Evolutionary conservation across 2,888 invertebrate species (phyloP).

Genomic region (Villa cingulata): DNA sequence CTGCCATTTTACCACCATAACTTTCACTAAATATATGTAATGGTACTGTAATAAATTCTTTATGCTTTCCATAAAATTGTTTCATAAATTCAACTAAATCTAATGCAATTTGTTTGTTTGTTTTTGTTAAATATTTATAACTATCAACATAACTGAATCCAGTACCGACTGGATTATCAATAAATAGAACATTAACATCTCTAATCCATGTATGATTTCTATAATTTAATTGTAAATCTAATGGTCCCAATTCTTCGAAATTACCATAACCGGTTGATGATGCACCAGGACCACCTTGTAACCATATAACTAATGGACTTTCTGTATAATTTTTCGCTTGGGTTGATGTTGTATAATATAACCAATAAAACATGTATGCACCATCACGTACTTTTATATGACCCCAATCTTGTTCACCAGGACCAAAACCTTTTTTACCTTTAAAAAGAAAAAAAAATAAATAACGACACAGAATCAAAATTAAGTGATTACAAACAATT

Average conservation of each 20-base stretch:
- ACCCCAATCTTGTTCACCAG: constrained; percentile 57
- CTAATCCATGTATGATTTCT: constrained; percentile 64
- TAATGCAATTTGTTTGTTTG: constrained; percentile 50
- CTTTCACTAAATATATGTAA: constrained; percentile 81
- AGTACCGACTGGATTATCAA: constrained; percentile 83
- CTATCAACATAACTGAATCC: constrained; percentile 71
- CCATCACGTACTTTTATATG: constrained; percentile 57
- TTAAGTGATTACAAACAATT: no score
- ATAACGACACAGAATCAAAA: not conserved
- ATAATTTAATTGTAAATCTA: constrained; percentile 50
- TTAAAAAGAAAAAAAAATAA: not conserved
- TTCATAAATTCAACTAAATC: constrained; percentile 64
- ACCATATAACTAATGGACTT: constrained; percentile 71
- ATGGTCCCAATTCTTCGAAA: constrained; percentile 69
- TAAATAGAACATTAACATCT: constrained; percentile 68
- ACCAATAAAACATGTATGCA: constrained; percentile 80
- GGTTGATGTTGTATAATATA: constrained; percentile 56
- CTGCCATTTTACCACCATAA: constrained; percentile 88
- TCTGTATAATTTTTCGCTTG: constrained; percentile 43
- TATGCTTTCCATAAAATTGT: constrained; percentile 50
- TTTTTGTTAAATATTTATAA: constrained; percentile 37
- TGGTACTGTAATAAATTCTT: constrained; percentile 57
- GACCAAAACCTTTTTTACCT: constrained; percentile 39
- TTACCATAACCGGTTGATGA: constrained; percentile 77
- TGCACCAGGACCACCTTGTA: constrained; percentile 76